phyloP scores from a whole-genome alignment of 1,140 invertebrate species.

The Rhagoletis pomonella region DNA sequence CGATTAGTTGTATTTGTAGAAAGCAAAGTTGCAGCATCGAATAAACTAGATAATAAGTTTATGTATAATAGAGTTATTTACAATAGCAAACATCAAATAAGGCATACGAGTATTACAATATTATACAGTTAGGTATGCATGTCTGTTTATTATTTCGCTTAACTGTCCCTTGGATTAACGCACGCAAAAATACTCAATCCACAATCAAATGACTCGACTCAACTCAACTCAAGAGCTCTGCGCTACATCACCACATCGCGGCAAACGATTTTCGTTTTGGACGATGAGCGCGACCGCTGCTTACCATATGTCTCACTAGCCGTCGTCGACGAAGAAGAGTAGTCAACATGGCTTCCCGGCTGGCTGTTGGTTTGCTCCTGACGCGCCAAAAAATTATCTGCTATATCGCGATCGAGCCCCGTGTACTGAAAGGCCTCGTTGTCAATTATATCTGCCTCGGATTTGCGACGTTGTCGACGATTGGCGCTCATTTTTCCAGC shows the following conservation, averaged over 20 bases:
- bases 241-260: slow-evolving; percentile 66
- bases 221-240: neutral
- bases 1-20: neutral
- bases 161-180: slow-evolving; percentile 12
- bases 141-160: neutral
- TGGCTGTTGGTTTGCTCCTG: slow-evolving; percentile 67
- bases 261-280: slow-evolving; percentile 67
- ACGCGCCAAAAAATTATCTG: slow-evolving; percentile 69
- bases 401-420: slow-evolving; percentile 69
- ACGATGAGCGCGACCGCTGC: slow-evolving; percentile 58
- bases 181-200: neutral
- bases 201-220: slow-evolving; percentile 22
- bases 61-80: slow-evolving; percentile 39
- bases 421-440: slow-evolving; percentile 69
- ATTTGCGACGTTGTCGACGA: slow-evolving; percentile 70
- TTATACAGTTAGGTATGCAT: slow-evolving; percentile 29
- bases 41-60: slow-evolving; percentile 50
- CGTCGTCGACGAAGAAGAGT: slow-evolving; percentile 67
- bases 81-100: slow-evolving; percentile 41
- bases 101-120: slow-evolving; percentile 27
- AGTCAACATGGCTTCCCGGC: slow-evolving; percentile 68
- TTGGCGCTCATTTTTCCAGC: slow-evolving; percentile 63
- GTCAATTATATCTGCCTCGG: slow-evolving; percentile 69
- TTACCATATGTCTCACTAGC: slow-evolving; percentile 61
- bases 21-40: neutral